Conservation (phyloP, 2,113 vertebrate genomes). For the Bubalus kerabau region DNA sequence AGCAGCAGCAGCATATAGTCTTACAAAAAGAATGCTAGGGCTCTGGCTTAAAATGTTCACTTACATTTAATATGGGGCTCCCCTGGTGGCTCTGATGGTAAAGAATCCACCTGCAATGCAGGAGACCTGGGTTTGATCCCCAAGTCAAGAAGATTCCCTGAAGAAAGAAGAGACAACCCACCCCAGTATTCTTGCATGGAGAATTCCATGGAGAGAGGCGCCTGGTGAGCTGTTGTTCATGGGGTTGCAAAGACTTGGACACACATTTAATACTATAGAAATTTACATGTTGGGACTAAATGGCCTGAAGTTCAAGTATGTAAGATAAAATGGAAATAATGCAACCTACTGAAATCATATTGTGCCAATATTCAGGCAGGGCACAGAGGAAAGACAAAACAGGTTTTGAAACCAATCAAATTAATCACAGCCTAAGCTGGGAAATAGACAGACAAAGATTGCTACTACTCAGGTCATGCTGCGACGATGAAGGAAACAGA, state of each 20-base stretch:
- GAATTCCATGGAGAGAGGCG: neutral
- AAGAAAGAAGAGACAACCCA: neutral
- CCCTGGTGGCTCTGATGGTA: neutral
- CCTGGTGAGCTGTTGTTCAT: neutral
- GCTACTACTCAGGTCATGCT: conserved; percentile 35
- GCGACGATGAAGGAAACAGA: conserved; percentile 50
- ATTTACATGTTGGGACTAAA: conserved; percentile 33
- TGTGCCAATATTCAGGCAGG: conserved; percentile 58
- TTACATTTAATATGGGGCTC: neutral
- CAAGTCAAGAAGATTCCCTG: neutral
- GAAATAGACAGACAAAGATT: conserved; percentile 33
- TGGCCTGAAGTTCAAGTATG: neutral
- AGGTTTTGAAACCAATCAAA: conserved; percentile 55
- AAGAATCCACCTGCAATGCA: neutral
- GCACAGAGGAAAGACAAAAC: conserved; percentile 51
- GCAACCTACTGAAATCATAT: conserved; percentile 32
- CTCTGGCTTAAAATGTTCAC: neutral
- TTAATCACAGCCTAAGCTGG: conserved; percentile 51
- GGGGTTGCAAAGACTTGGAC: neutral
- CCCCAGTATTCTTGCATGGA: neutral
- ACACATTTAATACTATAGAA: conserved; percentile 1
- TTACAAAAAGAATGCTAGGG: neutral
- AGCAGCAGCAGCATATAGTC: neutral
- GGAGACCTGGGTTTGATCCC: neutral
- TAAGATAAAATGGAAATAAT: conserved; percentile 25